Conservation (phyloP, 2,797 vertebrate genomes). For the Epinephelus malabaricus region DNA sequence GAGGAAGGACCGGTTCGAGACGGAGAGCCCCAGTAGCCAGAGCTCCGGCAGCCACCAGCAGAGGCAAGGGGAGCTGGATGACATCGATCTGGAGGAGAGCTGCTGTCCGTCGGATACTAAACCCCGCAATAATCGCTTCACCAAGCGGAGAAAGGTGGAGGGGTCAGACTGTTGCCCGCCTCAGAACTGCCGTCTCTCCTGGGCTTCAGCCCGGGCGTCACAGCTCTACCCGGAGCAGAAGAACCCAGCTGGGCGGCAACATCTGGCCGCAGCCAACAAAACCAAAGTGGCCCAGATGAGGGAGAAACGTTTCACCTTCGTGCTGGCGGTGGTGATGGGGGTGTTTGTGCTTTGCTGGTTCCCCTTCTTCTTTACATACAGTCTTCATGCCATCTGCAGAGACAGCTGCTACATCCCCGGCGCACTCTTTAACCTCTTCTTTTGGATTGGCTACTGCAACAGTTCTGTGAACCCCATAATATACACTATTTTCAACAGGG, state of each 20-base stretch:
- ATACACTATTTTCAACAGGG: slow-evolving; percentile 90
- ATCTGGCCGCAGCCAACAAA: slow-evolving; percentile 82
- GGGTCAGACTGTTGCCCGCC: slow-evolving; percentile 81
- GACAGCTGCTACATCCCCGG: slow-evolving; percentile 86
- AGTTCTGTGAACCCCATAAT: slow-evolving; percentile 90
- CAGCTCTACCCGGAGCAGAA: slow-evolving; percentile 80
- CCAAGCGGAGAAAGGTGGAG: slow-evolving; percentile 83
- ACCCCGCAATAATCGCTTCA: slow-evolving; percentile 80
- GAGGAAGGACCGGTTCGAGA: slow-evolving; percentile 83
- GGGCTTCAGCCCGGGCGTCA: slow-evolving; percentile 83
- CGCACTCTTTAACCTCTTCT: slow-evolving; percentile 88
- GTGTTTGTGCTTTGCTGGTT: slow-evolving; percentile 91
- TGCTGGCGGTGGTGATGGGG: slow-evolving; percentile 89
- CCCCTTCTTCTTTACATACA: slow-evolving; percentile 91
- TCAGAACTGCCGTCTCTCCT: slow-evolving; percentile 84
- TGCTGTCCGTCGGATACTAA: slow-evolving; percentile 82
- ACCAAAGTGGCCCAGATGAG: slow-evolving; percentile 88
- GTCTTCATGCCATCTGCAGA: slow-evolving; percentile 86
- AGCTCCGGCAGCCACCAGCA: slow-evolving; percentile 82
- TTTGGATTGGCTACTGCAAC: slow-evolving; percentile 92
- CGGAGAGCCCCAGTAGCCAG: slow-evolving; percentile 85
- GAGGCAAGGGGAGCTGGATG: slow-evolving; percentile 86
- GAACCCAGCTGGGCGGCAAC: slow-evolving; percentile 60
- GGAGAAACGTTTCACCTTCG: slow-evolving; percentile 89
- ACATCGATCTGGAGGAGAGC: slow-evolving; percentile 90